phyloP scores from a whole-genome alignment of 2,113 vertebrate species.

The Ceyx margarethae region DNA sequence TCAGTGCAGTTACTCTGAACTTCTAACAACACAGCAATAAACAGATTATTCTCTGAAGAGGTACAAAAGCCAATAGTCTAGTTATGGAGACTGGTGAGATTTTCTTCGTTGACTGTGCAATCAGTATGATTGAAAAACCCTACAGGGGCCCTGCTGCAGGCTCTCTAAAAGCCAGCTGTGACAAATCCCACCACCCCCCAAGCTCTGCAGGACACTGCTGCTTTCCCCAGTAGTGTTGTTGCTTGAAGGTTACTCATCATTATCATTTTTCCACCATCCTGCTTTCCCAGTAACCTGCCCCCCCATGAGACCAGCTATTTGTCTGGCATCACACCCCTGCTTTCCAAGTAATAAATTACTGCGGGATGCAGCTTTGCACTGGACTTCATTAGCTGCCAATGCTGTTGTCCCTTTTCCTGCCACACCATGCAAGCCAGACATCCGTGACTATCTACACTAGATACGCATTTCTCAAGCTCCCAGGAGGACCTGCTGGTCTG shows the following conservation, averaged over 20 bases:
- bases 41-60: background rate
- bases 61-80: slow-evolving; percentile 22
- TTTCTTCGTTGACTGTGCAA: background rate
- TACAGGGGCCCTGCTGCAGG: background rate
- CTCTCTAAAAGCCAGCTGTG: background rate
- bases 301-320: background rate
- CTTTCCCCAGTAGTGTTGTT: background rate
- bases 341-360: slow-evolving; percentile 39
- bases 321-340: slow-evolving; percentile 1
- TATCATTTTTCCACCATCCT: background rate
- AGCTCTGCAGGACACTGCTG: background rate
- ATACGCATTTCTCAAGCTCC: background rate
- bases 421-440: background rate
- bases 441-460: background rate
- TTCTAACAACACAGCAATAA: background rate
- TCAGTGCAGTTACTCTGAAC: background rate
- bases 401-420: background rate
- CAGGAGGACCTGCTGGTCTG: background rate
- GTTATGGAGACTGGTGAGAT: background rate
- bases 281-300: background rate
- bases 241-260: background rate
- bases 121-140: background rate
- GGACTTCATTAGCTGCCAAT: background rate
- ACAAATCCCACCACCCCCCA: background rate
- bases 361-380: background rate